phyloP scores from a whole-genome alignment of 2,888 invertebrate genomes.

The Tipula confusa region DNA sequence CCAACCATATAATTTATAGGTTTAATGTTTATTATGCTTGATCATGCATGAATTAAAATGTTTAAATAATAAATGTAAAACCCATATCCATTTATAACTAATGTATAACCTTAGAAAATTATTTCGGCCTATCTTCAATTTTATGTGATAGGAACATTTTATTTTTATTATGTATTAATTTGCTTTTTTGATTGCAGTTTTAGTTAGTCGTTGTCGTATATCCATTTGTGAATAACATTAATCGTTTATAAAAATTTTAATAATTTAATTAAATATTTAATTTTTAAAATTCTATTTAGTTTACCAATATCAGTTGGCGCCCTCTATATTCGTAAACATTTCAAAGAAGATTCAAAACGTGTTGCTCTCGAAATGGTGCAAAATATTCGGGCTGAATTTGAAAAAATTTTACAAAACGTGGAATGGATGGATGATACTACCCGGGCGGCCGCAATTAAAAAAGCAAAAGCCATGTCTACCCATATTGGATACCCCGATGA shows the following conservation, averaged over 20 bases:
- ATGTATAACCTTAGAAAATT: neutral
- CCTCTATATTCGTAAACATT: conserved; percentile 81
- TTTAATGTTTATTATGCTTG: neutral
- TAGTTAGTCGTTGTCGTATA: neutral
- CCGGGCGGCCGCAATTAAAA: conserved; percentile 67
- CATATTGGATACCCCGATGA: conserved; percentile 93
- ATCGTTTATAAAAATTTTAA: neutral
- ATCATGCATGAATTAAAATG: neutral
- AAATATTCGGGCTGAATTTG: conserved; percentile 77
- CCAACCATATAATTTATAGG: neutral
- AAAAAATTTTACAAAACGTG: conserved; percentile 69
- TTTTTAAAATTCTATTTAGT: conserved; percentile 46
- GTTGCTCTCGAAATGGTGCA: conserved; percentile 83
- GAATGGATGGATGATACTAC: conserved; percentile 93
- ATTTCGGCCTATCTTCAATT: neutral
- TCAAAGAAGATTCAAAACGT: conserved; percentile 77
- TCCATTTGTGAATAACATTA: neutral
- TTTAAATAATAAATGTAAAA: neutral
- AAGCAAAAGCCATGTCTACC: conserved; percentile 76
- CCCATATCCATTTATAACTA: neutral
- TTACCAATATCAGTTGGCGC: conserved; percentile 75
- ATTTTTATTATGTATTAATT: neutral
- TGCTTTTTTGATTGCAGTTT: neutral
- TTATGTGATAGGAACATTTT: neutral
- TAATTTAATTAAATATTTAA: conserved; percentile 31